Percentiles rank a stretch among this genome's conserved stretches.
phyloP scores from a whole-genome alignment of 1,140 invertebrate species.

The Capitella teleta region DNA sequence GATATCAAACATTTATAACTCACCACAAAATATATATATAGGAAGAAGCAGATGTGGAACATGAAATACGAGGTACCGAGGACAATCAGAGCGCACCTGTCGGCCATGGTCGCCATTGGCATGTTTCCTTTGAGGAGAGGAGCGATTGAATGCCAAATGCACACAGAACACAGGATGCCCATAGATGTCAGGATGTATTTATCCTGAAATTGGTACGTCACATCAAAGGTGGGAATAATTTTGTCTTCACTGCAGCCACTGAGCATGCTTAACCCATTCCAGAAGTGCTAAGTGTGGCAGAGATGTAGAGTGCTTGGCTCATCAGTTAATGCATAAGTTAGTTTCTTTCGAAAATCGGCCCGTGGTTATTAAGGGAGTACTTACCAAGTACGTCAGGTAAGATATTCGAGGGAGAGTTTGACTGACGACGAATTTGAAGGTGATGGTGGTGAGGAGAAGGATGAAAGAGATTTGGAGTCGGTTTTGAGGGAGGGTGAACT shows the following conservation, averaged over 20 bases:
- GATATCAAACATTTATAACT: conserved; percentile 4
- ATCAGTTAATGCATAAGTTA: no score
- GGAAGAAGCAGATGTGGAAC: conserved; percentile 13
- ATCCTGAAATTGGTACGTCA: no score
- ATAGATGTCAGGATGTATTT: conserved; percentile 20
- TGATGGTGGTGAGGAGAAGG: conserved; percentile 29
- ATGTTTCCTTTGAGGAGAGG: conserved; percentile 9
- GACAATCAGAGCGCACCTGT: conserved; percentile 11
- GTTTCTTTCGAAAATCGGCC: no score
- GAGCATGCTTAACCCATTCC: no score
- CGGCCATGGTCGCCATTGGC: not conserved
- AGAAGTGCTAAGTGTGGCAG: no score
- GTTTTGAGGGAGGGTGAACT: conserved; percentile 17
- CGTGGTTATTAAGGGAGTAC: not conserved
- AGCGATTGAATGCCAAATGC: conserved; percentile 19
- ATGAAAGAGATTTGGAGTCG: conserved; percentile 29
- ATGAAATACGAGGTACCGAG: conserved; percentile 10
- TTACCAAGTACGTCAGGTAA: conserved; percentile 13
- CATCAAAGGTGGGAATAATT: no score
- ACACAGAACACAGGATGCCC: conserved; percentile 16
- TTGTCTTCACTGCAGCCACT: no score
- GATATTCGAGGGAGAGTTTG: conserved; percentile 14
- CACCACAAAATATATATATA: conserved; percentile 11
- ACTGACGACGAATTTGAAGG: conserved; percentile 15
- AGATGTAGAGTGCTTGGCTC: no score